These are phyloP conservation scores for Zelleria hepariella DNA, from an alignment of 2,888 invertebrate genomes.

Conservation along the genomic window DNA sequence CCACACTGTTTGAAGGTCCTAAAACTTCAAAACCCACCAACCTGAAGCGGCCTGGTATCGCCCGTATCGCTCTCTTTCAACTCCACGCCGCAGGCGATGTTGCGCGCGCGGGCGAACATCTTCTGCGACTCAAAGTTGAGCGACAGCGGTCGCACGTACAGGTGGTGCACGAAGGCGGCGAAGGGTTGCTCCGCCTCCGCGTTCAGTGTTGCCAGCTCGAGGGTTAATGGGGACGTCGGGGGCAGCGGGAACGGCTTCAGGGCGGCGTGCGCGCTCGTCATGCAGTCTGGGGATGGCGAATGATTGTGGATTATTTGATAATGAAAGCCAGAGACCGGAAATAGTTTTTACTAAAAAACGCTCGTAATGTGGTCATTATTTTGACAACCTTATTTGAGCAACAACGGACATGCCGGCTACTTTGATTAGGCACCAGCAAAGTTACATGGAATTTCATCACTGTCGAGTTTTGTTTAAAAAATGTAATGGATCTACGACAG, in stretches of 20 bases:
- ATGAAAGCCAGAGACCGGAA: no score
- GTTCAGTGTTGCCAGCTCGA: slow-evolving; percentile 90
- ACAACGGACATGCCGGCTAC: no score
- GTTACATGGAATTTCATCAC: no score
- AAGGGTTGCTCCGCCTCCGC: slow-evolving; percentile 82
- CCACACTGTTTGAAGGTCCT: no score
- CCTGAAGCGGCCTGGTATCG: slow-evolving; percentile 75
- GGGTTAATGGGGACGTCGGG: slow-evolving; percentile 80
- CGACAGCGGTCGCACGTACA: slow-evolving; percentile 91
- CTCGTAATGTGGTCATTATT: no score
- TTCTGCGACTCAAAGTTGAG: slow-evolving; percentile 94
- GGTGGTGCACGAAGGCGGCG: slow-evolving; percentile 87
- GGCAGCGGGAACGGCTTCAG: slow-evolving; percentile 88
- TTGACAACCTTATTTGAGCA: no score
- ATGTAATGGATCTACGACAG: no score
- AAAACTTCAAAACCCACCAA: slow-evolving; percentile 39
- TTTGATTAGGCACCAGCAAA: no score
- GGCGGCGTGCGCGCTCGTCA: slow-evolving; percentile 87
- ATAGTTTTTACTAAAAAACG: no score
- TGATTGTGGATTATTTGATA: neutral
- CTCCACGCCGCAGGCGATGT: slow-evolving; percentile 93
- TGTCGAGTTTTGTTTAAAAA: no score
- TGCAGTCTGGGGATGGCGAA: slow-evolving; percentile 74
- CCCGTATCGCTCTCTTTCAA: slow-evolving; percentile 84
- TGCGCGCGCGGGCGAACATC: slow-evolving; percentile 91